Conservation (phyloP, 2,888 invertebrate genomes). For the Xanthia icteritia region DNA sequence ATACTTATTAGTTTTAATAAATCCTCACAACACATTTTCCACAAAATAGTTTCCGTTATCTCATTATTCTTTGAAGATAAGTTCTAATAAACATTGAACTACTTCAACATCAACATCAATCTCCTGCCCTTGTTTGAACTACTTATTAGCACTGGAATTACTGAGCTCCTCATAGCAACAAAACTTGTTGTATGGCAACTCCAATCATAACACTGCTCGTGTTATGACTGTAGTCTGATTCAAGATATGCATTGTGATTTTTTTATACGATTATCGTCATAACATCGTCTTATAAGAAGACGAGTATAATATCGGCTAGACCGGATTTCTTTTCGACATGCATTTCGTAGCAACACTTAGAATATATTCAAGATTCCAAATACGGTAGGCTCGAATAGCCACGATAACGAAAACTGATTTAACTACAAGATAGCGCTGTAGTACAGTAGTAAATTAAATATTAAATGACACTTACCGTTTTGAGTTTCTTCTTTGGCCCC, state of each 20-base stretch:
- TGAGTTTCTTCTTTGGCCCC: constrained; percentile 86
- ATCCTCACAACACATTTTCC: background rate
- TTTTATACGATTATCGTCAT: background rate
- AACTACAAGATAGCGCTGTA: background rate
- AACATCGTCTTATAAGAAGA: background rate
- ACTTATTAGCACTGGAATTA: background rate
- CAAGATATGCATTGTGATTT: constrained; percentile 16
- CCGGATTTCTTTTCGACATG: background rate
- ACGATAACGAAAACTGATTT: constrained; percentile 12
- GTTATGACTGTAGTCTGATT: constrained; percentile 1
- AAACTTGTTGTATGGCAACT: background rate
- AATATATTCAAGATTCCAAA: constrained; percentile 11
- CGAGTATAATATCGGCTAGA: constrained; percentile 9
- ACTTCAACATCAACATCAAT: background rate
- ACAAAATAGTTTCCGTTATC: background rate
- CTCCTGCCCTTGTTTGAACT: too few species aligned
- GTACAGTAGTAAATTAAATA: constrained; percentile 13
- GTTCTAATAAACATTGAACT: background rate
- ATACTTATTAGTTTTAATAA: background rate
- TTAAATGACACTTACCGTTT: constrained; percentile 81
- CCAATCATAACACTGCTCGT: background rate
- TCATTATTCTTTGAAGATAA: background rate
- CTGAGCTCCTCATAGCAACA: constrained; percentile 4
- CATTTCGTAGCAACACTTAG: background rate
- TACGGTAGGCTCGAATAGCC: background rate